Evolutionary conservation across 2,113 vertebrate species (phyloP), one percentile per base, ranked within the genome.

Genomic region (Nettapus auritus): DNA sequence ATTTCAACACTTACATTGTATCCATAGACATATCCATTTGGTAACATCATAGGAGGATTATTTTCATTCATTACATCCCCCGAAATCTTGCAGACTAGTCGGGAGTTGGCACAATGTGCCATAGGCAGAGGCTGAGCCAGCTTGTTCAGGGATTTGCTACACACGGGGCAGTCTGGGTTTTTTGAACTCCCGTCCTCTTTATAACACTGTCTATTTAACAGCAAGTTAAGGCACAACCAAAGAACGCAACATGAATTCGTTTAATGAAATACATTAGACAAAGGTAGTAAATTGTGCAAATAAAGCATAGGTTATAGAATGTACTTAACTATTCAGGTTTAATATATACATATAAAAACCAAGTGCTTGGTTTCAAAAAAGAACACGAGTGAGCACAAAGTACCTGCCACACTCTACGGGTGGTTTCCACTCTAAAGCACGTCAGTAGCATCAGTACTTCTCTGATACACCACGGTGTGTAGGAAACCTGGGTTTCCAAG

Each of bases 21-120:
- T 96, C 99, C 99, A 15, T 99, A 99, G 91, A 99, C 99, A 55
- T 99, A 99, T 97, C 99, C 99, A 57, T 99, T 99, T 95, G 99
- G 99, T 96, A 99, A 98, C 99, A 99, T 99, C 99, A 99, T 99
- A 20, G 99, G 99, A n/a, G 99, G 99, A 97, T 99, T 99, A 98
- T 99, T 99, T 98, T 99, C 99, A 19, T 99, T 99, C 99, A 99
- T 99, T 77, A 99, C 99, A 62, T 99, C 99, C 44, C 99, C 99
- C 0, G 99, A 99, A 97, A 99, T 99, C 98, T 99, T 99, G 97
- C 99, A 99, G 94, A 99, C 99, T 96, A 99, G 98, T 91, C 99
- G 98, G 60, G 99, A 99, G 97, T 99, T 99, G 98, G 99, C 99
- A 60, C 99, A 99, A 94, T 99, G 99, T 64, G 99, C 99, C 99